Percentiles rank a stretch among this genome's conserved stretches.
These are phyloP conservation scores for Picathartes gymnocephalus DNA, from an alignment of 2,113 vertebrate genomes.

Conservation along the genomic window DNA sequence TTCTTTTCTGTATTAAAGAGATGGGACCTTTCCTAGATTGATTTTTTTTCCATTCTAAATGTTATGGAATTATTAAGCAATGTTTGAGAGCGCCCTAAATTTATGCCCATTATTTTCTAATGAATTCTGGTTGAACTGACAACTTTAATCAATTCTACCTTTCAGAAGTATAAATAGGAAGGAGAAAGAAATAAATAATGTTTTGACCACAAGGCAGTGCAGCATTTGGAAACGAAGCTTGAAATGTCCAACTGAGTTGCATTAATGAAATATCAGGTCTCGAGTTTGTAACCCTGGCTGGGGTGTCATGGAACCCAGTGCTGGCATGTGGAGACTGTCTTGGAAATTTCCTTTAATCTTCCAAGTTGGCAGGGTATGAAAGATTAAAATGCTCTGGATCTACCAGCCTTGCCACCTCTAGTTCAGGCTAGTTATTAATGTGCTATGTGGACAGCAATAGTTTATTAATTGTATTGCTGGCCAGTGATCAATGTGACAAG, in stretches of 20 bases:
- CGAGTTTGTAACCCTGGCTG: background rate
- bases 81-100: background rate
- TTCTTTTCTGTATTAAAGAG: background rate
- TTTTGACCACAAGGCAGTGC: background rate
- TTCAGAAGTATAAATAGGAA: background rate
- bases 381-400: constrained; percentile 41
- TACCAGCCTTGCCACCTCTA: constrained; percentile 18
- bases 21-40: background rate
- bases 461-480: constrained; percentile 66
- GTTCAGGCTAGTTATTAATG: constrained; percentile 54
- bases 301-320: background rate
- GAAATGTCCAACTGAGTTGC: background rate
- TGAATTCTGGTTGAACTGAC: constrained; percentile 45
- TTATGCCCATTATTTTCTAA: constrained; percentile 35
- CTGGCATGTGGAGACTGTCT: background rate
- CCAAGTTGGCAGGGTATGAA: background rate
- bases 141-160: constrained; percentile 47
- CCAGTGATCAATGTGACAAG: constrained; percentile 64
- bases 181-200: background rate
- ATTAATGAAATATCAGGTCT: background rate
- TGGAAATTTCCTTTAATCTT: constrained; percentile 1
- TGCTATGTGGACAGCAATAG: constrained; percentile 20
- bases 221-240: background rate
- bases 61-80: constrained; percentile 46
- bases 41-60: constrained; percentile 27